These are phyloP conservation scores for Lophochroa leadbeateri DNA, from an alignment of 2,113 vertebrate species.

Conservation along the genomic window DNA sequence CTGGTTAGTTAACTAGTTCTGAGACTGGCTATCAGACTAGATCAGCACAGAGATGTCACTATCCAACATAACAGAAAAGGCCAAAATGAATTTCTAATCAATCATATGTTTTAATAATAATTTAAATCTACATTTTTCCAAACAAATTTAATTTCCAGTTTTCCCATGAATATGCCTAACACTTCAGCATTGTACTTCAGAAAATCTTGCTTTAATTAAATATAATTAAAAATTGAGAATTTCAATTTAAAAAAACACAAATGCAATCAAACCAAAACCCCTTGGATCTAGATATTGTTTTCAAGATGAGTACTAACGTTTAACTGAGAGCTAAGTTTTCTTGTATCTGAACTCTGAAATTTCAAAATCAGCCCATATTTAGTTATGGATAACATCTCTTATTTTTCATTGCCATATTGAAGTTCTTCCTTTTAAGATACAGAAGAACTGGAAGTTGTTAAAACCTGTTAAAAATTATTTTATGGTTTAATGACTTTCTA, in stretches of 20 bases:
- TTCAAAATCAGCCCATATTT: background rate
- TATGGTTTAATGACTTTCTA: background rate
- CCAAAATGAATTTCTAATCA: background rate
- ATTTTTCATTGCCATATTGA: background rate
- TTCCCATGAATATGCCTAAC: background rate
- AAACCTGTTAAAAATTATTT: background rate
- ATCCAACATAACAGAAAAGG: background rate
- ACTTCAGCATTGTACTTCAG: background rate
- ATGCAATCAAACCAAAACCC: fast-evolving
- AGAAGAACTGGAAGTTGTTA: background rate
- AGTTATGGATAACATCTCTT: background rate
- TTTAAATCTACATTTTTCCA: background rate
- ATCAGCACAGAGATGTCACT: background rate
- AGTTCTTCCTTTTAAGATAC: background rate
- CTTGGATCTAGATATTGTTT: background rate
- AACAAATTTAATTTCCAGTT: background rate
- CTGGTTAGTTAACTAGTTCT: background rate
- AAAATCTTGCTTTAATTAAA: background rate
- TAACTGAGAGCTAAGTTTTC: background rate
- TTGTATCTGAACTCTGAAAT: background rate
- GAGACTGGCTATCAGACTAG: background rate
- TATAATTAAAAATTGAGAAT: background rate
- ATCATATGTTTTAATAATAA: background rate
- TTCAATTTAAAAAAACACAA: background rate
- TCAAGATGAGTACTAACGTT: background rate